Evolutionary conservation across 1,140 invertebrate species (phyloP).

Genomic region (Drosophila chauvacae): DNA sequence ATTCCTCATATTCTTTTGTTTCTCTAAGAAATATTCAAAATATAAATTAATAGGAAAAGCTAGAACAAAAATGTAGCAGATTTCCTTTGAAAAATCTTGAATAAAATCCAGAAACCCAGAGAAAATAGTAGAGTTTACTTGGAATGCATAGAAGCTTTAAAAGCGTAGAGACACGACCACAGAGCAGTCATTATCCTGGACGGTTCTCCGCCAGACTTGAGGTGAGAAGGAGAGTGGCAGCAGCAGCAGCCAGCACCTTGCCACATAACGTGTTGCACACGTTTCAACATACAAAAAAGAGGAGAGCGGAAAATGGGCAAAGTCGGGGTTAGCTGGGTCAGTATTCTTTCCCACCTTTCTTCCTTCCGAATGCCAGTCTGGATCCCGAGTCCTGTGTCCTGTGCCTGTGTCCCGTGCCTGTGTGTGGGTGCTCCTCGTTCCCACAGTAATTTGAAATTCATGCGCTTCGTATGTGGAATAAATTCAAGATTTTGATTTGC

Average conservation of each 20-base stretch:
- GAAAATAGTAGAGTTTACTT: neutral
- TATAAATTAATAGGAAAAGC: constrained; percentile 3
- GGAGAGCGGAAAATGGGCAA: constrained; percentile 5
- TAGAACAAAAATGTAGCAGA: neutral
- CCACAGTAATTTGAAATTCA: constrained; percentile 84
- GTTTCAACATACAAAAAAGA: constrained; percentile 31
- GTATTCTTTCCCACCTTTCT: constrained; percentile 31
- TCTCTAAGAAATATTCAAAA: neutral
- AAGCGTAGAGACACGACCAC: constrained; percentile 49
- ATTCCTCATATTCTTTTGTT: neutral
- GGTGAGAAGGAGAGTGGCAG: constrained; percentile 10
- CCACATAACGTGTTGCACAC: constrained; percentile 76
- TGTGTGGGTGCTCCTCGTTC: constrained; percentile 44
- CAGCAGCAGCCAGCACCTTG: constrained; percentile 20
- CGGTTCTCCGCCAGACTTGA: constrained; percentile 1
- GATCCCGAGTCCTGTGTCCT: too few species aligned
- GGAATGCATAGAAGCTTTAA: constrained; percentile 18
- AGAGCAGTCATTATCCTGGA: constrained; percentile 65
- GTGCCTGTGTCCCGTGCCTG: neutral
- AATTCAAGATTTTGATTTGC: constrained; percentile 83
- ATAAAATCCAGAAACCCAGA: constrained; percentile 2
- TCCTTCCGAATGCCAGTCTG: neutral
- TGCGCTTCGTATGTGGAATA: constrained; percentile 84
- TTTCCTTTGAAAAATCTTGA: neutral
- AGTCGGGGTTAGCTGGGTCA: constrained; percentile 28